These are phyloP conservation scores for Gyps fulvus DNA, from an alignment of 2,113 vertebrate genomes.

Conservation along the genomic window DNA sequence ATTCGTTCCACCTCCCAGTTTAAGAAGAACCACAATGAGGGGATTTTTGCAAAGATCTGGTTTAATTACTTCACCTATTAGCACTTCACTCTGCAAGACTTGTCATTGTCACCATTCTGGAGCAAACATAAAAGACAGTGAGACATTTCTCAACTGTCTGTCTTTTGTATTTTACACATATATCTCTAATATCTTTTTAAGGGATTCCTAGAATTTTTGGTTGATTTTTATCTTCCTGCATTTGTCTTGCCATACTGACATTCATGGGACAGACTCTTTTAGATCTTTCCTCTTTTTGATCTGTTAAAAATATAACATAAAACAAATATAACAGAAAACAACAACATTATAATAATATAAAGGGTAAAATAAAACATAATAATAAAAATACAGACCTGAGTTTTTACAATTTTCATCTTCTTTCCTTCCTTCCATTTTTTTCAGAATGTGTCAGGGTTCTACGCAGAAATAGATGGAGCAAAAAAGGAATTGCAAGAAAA, in stretches of 20 bases:
- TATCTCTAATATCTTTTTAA: background rate
- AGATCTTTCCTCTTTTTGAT: background rate
- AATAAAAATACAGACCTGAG: background rate
- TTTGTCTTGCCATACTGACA: background rate
- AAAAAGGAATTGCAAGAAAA: conserved; percentile 78
- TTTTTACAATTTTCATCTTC: background rate
- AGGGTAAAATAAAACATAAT: background rate
- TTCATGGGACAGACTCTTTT: background rate
- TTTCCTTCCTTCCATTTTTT: conserved; percentile 11
- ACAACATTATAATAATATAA: background rate
- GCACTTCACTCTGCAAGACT: background rate
- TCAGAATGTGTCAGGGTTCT: conserved; percentile 86
- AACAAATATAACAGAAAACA: background rate
- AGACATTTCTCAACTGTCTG: background rate
- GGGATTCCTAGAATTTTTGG: background rate
- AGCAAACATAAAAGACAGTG: background rate
- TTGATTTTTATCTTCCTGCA: background rate
- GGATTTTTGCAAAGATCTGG: background rate
- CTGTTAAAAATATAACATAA: background rate
- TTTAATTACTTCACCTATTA: background rate
- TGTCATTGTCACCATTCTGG: background rate
- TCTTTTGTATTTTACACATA: background rate
- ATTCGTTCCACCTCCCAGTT: background rate
- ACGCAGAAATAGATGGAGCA: conserved; percentile 91
- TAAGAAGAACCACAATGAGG: background rate